These are phyloP conservation scores for Keiferia lycopersicella DNA, from an alignment of 2,888 invertebrate species.

Conservation along the genomic window DNA sequence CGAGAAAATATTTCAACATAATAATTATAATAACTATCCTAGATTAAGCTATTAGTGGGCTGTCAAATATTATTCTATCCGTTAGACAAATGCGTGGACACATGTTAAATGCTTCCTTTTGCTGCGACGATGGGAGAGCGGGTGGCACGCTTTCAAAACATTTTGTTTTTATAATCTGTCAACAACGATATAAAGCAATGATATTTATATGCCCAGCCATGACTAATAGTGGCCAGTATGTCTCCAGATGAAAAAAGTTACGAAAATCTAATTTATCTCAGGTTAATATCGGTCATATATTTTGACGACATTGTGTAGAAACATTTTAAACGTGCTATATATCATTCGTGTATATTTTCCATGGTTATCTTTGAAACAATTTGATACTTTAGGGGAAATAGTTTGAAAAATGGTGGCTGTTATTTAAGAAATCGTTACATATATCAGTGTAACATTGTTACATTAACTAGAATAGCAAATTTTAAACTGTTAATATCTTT, in stretches of 20 bases:
- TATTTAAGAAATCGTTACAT: neutral
- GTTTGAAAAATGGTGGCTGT: neutral
- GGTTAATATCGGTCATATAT: conserved; percentile 23
- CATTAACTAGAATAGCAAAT: conserved; percentile 5
- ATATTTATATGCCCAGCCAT: conserved; percentile 35
- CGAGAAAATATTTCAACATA: neutral
- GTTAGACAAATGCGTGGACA: conserved; percentile 27
- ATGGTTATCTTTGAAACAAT: conserved; percentile 7
- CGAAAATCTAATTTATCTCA: conserved; percentile 33
- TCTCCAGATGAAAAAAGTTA: conserved; percentile 29
- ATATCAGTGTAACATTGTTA: neutral
- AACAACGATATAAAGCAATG: conserved; percentile 30
- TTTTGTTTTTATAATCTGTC: conserved; percentile 39
- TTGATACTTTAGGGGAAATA: conserved; percentile 17
- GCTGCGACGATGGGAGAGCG: conserved; percentile 39
- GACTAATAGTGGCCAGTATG: conserved; percentile 32
- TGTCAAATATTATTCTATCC: conserved; percentile 32
- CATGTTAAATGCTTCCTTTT: conserved; percentile 36
- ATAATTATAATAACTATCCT: conserved; percentile 16
- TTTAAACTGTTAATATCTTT: neutral
- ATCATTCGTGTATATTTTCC: conserved; percentile 12
- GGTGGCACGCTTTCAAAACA: conserved; percentile 31
- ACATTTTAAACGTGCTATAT: conserved; percentile 10
- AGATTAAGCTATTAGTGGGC: conserved; percentile 32
- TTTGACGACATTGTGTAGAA: neutral